Percentiles rank a stretch among this genome's conserved stretches.
Evolutionary conservation across 2,113 vertebrate species (phyloP).

Genomic region (Daboia siamensis): DNA sequence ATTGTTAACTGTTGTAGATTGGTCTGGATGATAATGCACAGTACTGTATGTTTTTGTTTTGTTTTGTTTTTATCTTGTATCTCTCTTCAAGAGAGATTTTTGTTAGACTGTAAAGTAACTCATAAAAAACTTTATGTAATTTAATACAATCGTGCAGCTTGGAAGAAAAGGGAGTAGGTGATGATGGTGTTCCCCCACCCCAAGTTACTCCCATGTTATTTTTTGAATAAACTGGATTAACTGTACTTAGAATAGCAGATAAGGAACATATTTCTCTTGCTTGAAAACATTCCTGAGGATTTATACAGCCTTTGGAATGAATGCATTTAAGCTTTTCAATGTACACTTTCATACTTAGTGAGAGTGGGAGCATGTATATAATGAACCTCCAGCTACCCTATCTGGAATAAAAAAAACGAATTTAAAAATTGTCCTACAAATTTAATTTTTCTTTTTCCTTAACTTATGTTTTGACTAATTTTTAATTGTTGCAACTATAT

Average conservation of each 20-base stretch:
- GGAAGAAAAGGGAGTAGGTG: neutral
- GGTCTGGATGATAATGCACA: slow-evolving; percentile 53
- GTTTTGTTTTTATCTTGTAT: slow-evolving; percentile 53
- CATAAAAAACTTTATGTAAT: slow-evolving; percentile 43
- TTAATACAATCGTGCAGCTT: slow-evolving; percentile 47
- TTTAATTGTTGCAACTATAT: slow-evolving; percentile 33
- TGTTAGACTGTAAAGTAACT: slow-evolving; percentile 37
- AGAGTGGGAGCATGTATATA: slow-evolving; percentile 34
- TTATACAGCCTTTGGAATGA: slow-evolving; percentile 33
- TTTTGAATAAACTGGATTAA: slow-evolving; percentile 68
- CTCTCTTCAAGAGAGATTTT: slow-evolving; percentile 61
- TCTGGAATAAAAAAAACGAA: neutral
- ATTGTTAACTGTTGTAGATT: slow-evolving; percentile 64
- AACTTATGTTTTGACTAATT: slow-evolving; percentile 25
- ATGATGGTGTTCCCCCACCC: slow-evolving; percentile 4
- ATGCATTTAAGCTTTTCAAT: slow-evolving; percentile 34
- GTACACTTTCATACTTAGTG: slow-evolving; percentile 37
- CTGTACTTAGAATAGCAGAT: slow-evolving; percentile 67
- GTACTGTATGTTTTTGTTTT: slow-evolving; percentile 49
- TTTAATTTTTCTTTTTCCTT: slow-evolving; percentile 26
- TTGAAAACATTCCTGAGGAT: slow-evolving; percentile 41
- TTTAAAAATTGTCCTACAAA: neutral
- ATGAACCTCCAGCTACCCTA: slow-evolving; percentile 30
- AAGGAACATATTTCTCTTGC: slow-evolving; percentile 59
- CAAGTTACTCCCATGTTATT: slow-evolving; percentile 60